A percentile compares a stretch with the other conserved stretches of the same genome.
Conservation (phyloP, 2,113 vertebrate species). For the cattle (Bos taurus) region DNA sequence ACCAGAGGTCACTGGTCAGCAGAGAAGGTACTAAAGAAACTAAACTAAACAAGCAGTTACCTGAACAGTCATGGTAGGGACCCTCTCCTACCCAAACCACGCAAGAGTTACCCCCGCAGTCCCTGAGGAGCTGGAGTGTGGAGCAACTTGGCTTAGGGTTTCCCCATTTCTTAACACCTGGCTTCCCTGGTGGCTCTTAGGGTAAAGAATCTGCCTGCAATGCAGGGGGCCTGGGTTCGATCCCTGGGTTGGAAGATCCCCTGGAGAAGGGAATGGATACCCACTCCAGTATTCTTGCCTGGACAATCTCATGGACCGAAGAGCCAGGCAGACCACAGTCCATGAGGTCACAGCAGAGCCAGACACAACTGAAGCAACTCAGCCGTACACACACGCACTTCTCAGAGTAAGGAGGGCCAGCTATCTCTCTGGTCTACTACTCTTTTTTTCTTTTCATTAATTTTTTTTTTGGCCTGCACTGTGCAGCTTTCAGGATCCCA, state of each 20-base stretch:
- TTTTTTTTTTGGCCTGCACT: not conserved
- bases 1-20: slow-evolving; percentile 32
- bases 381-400: not conserved
- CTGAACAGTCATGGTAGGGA: not conserved
- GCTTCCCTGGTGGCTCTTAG: not conserved
- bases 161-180: not conserved
- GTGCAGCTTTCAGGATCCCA: not conserved
- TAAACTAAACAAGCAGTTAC: not conserved
- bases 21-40: not conserved
- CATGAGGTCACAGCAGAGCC: not conserved
- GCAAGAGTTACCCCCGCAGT: not conserved
- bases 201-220: not conserved
- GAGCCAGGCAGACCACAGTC: not conserved
- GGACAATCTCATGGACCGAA: not conserved
- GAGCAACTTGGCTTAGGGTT: not conserved
- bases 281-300: not conserved
- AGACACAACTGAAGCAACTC: not conserved
- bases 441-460: not conserved
- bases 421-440: not conserved
- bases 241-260: not conserved
- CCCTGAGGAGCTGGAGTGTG: not conserved
- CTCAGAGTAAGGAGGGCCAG: not conserved
- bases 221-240: not conserved
- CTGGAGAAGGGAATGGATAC: not conserved
- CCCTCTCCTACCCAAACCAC: not conserved